A percentile compares a stretch with the other conserved stretches of the same genome.
These are phyloP conservation scores for Oryzias celebensis DNA, from an alignment of 2,113 vertebrate genomes.

Conservation along the genomic window DNA sequence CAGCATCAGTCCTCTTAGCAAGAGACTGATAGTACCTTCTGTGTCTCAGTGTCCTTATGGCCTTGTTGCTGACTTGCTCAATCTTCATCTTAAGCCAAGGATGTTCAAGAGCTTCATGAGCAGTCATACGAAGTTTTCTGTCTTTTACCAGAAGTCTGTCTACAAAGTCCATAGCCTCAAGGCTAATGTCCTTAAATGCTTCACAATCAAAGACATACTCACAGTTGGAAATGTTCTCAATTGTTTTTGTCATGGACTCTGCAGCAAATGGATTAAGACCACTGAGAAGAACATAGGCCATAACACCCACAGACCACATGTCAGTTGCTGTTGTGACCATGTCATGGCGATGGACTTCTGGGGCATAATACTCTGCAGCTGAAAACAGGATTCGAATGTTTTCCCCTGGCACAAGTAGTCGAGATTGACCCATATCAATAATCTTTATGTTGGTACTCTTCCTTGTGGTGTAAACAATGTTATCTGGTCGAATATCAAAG, in stretches of 20 bases:
- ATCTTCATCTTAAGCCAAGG: conserved; percentile 92
- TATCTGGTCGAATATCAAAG: conserved; percentile 96
- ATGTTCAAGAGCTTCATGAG: conserved; percentile 90
- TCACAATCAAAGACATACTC: conserved; percentile 94
- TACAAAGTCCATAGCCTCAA: conserved; percentile 95
- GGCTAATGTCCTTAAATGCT: conserved; percentile 90
- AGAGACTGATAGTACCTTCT: conserved; percentile 93
- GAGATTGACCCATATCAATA: conserved; percentile 94
- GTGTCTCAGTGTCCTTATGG: conserved; percentile 92
- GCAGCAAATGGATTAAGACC: conserved; percentile 95
- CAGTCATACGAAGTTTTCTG: conserved; percentile 93
- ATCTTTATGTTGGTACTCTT: conserved; percentile 90
- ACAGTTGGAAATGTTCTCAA: conserved; percentile 92
- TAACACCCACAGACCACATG: conserved; percentile 96
- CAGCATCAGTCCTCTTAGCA: conserved; percentile 88
- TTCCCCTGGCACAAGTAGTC: conserved; percentile 91
- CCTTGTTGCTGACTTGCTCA: conserved; percentile 88
- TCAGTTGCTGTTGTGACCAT: conserved; percentile 90
- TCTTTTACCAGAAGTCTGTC: conserved; percentile 94
- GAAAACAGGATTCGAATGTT: conserved; percentile 92
- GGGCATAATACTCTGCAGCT: conserved; percentile 92
- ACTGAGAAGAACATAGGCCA: conserved; percentile 93
- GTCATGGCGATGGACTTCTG: conserved; percentile 94
- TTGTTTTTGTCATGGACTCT: conserved; percentile 91
- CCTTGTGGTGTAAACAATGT: conserved; percentile 92